Evolutionary conservation across 2,888 invertebrate genomes (phyloP), one percentile per base, ranked within the genome.

Genomic region (Scelioninae gen. 2): DNA sequence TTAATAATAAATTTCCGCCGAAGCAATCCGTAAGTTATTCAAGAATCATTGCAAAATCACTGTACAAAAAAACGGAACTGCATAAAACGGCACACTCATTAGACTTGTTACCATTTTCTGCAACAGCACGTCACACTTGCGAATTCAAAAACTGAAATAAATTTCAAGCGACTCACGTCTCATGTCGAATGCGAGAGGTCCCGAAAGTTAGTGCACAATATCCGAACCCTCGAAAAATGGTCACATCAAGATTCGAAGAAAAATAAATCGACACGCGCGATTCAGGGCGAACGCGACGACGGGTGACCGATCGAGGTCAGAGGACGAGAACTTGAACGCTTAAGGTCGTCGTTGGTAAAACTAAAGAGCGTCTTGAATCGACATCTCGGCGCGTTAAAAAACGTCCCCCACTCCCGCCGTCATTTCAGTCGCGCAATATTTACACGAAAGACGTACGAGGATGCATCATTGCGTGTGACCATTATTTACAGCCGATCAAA

Each of bases 301-400:
- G 45, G 22, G 6, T 50, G 57, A 70, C 72, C 67, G 43, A 63
- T 68, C 39, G 73, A 64, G 78, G 76, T 78, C 78, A 75, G 77
- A 67, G 76, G 73, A 76, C 76, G 69, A 70, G 72, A 68, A 74
- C 74, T 76, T 55, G 71, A 77, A 74, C 72, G 76, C 80, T 78
- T 79, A 68, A 76, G 77, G 77, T 81, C 74, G 81, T 74, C 79
- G 77, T 75, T 76, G 78, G 79, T 71, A 77, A 81, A 80, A 81
- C 80, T 80, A 79, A 81, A 80, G 77, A 76, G 78, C 76, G 70
- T 75, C 78, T 76, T 71, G 69, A 58, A 48, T 73, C 73, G 76
- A 71, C 70, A 74, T 77, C 80, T 77, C 80, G 74, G 69, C 73
- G 76, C 76, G 79, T 79, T 78, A 76, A 78, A 79, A 75, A 78